Conservation (phyloP, 2,797 vertebrate genomes). For the Scolopax rusticola region DNA sequence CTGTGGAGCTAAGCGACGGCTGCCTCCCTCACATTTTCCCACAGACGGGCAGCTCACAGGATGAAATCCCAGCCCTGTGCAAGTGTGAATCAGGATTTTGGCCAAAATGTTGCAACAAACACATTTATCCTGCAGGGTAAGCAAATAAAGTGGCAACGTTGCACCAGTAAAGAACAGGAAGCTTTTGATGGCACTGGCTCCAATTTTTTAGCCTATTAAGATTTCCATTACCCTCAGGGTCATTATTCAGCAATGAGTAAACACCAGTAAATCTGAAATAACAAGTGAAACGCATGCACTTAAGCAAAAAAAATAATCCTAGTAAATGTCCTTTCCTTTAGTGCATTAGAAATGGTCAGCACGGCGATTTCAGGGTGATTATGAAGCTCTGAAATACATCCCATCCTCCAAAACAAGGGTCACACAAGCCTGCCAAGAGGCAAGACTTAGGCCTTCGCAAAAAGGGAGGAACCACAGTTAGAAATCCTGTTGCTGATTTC, state of each 20-base stretch:
- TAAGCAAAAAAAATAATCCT: constrained; percentile 30
- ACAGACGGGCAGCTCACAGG: background rate
- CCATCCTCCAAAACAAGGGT: background rate
- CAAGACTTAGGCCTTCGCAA: background rate
- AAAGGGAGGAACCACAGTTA: background rate
- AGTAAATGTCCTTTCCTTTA: constrained; percentile 35
- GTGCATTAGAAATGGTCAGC: background rate
- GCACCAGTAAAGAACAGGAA: constrained; percentile 46
- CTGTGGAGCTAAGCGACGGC: background rate
- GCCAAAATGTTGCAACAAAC: constrained; percentile 33
- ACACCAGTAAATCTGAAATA: constrained; percentile 63
- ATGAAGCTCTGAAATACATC: background rate
- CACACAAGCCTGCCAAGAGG: background rate
- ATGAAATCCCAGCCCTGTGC: background rate
- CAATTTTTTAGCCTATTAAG: constrained; percentile 43
- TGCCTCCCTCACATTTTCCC: background rate
- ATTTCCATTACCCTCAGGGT: constrained; percentile 46
- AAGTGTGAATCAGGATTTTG: constrained; percentile 7
- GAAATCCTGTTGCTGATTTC: background rate
- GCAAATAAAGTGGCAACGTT: constrained; percentile 20
- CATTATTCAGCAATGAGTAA: constrained; percentile 49
- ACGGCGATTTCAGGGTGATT: background rate
- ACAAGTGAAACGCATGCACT: constrained; percentile 44
- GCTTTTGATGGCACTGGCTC: constrained; percentile 45
- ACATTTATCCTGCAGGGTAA: constrained; percentile 18